These are phyloP conservation scores for Rhagoletis zephyria DNA, from an alignment of 1,140 invertebrate genomes.

Conservation along the genomic window DNA sequence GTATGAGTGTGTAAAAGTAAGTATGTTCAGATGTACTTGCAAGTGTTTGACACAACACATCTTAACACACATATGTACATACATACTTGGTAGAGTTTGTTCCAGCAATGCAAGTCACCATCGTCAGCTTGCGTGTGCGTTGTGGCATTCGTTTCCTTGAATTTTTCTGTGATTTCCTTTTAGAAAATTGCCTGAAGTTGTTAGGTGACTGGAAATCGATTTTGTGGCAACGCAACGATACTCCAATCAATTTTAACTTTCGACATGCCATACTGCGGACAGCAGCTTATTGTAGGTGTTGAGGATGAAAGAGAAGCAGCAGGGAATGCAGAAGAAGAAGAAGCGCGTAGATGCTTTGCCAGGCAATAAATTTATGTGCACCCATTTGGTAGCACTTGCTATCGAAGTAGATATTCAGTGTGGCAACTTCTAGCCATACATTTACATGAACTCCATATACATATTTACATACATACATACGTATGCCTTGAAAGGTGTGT, in stretches of 20 bases:
- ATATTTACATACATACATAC: neutral
- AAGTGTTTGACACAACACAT: neutral
- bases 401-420: neutral
- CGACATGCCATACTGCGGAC: conserved; percentile 42
- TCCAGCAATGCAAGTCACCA: neutral
- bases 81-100: too few species aligned
- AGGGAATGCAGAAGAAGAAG: neutral
- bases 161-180: conserved; percentile 46
- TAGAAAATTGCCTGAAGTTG: conserved; percentile 49
- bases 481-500: too few species aligned
- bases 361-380: conserved; percentile 44
- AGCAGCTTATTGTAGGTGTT: neutral
- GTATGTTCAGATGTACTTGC: neutral
- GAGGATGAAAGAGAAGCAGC: neutral
- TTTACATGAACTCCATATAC: neutral
- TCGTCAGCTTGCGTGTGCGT: too few species aligned
- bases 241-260: conserved; percentile 52
- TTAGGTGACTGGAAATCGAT: conserved; percentile 49
- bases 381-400: neutral
- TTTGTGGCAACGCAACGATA: conserved; percentile 42
- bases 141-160: conserved; percentile 4
- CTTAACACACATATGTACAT: too few species aligned
- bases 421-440: too few species aligned
- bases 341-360: neutral
- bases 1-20: neutral